Percentiles rank a stretch among this genome's conserved stretches.
Evolutionary conservation across 2,113 vertebrate genomes (phyloP).

Genomic region (Triplophysa rosa): DNA sequence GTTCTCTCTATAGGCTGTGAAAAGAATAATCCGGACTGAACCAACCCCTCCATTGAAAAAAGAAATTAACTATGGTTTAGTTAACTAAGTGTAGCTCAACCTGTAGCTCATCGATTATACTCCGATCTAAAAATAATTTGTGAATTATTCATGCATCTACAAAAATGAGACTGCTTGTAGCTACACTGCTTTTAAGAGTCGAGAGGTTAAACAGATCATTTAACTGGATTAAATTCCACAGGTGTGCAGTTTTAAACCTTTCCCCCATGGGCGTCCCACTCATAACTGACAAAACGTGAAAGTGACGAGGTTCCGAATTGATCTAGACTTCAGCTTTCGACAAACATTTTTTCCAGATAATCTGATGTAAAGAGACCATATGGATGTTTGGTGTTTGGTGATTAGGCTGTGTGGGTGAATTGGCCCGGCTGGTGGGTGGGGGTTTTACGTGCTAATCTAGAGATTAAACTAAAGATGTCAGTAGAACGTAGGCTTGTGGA

Average conservation of each 20-base stretch:
- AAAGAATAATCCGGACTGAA: not conserved
- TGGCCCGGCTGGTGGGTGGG: not conserved
- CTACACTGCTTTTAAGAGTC: not conserved
- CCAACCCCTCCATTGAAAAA: too few species aligned
- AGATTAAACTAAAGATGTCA: conserved; percentile 34
- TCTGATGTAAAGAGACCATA: not conserved
- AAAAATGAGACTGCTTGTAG: not conserved
- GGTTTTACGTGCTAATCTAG: conserved; percentile 22
- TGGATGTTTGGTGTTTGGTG: conserved; percentile 34
- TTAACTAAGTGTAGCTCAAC: too few species aligned
- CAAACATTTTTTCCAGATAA: not conserved
- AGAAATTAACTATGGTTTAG: too few species aligned
- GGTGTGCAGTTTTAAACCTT: not conserved
- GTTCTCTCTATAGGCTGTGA: not conserved
- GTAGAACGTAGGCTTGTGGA: not conserved
- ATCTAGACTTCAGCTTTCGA: not conserved
- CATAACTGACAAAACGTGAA: not conserved
- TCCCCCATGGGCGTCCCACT: not conserved
- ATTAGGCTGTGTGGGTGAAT: conserved; percentile 23
- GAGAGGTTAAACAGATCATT: not conserved
- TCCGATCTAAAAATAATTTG: too few species aligned
- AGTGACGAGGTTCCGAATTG: not conserved
- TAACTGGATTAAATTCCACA: not conserved
- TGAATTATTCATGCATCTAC: too few species aligned
- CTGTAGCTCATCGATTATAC: too few species aligned